phyloP scores from a whole-genome alignment of 2,797 vertebrate species.

The Babyrousa celebensis region DNA sequence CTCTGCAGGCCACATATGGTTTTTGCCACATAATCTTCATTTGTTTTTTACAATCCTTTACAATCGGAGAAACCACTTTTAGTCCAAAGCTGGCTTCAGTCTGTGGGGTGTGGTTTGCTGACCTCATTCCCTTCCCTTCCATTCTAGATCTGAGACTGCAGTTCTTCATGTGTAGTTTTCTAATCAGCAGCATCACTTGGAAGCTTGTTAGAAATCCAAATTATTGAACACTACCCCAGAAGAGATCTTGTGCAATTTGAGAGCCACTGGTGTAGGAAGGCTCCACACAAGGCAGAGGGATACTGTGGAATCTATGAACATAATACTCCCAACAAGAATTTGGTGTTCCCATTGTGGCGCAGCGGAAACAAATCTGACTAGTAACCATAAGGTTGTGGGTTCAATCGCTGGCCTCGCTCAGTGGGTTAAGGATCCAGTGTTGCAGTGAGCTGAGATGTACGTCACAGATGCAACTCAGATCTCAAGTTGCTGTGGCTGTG shows the following conservation, averaged over 20 bases:
- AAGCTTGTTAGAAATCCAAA: conserved; percentile 5
- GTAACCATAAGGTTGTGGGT: too few relatives aligned
- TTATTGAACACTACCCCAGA: background rate
- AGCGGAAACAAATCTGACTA: too few relatives aligned
- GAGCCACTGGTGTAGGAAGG: background rate
- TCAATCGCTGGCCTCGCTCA: too few relatives aligned
- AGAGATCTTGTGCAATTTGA: background rate
- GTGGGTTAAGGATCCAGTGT: too few relatives aligned
- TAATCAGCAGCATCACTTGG: background rate
- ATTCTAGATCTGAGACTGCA: background rate
- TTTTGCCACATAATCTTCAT: background rate
- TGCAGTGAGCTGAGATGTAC: too few relatives aligned
- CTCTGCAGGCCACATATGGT: background rate
- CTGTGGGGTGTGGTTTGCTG: background rate
- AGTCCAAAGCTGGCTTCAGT: background rate
- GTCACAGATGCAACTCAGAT: too few relatives aligned
- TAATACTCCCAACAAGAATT: background rate
- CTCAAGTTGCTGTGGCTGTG: too few relatives aligned
- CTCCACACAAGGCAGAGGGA: background rate
- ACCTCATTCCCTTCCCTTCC: background rate
- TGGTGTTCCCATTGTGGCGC: too few relatives aligned
- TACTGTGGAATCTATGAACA: background rate
- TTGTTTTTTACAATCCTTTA: conserved; percentile 11
- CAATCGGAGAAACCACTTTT: background rate
- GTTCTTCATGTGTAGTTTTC: background rate